Conservation (phyloP, 2,113 vertebrate genomes). For the Mystacornis crossleyi region DNA sequence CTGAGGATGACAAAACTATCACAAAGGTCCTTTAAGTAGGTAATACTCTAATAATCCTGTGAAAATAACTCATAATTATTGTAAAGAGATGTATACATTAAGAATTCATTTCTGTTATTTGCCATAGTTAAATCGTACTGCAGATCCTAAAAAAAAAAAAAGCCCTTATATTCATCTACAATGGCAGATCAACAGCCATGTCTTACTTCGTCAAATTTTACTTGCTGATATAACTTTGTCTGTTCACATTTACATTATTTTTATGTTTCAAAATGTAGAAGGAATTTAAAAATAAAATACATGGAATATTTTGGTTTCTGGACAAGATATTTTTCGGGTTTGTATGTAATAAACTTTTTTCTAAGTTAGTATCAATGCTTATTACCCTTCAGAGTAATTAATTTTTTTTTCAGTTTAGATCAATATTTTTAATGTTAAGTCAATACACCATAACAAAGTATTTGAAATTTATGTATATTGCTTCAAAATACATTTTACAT, state of each 20-base stretch:
- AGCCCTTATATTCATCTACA: neutral
- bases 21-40: neutral
- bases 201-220: neutral
- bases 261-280: neutral
- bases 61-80: neutral
- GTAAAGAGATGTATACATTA: neutral
- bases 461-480: neutral
- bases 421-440: neutral
- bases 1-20: neutral
- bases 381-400: neutral
- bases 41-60: neutral
- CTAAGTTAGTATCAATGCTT: neutral
- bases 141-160: neutral
- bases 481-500: neutral
- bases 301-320: neutral
- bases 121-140: neutral
- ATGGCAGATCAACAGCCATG: neutral
- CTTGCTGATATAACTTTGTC: neutral
- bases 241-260: neutral
- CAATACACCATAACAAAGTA: neutral
- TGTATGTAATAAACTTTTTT: neutral
- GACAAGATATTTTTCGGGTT: neutral
- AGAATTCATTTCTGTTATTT: neutral
- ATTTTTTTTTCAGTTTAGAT: neutral
- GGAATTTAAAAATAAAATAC: neutral